Conservation (phyloP, 2,113 vertebrate species). For the Calcarius ornatus region DNA sequence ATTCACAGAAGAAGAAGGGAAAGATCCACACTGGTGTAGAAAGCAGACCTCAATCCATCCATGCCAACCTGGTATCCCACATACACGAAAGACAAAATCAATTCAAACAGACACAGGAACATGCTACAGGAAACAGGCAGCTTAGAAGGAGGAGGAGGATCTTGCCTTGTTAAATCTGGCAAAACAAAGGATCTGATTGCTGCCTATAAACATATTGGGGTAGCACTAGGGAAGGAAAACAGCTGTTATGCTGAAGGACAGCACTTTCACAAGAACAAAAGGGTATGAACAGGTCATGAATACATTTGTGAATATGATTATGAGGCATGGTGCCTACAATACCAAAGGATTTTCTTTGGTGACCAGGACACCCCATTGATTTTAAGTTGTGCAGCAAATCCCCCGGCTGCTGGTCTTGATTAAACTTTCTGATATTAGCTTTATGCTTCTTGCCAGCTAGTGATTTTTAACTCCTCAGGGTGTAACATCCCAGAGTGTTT, state of each 20-base stretch:
- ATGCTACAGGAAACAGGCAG: neutral
- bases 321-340: neutral
- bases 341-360: neutral
- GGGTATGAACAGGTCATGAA: slow-evolving; percentile 3
- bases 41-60: neutral
- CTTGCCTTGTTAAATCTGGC: neutral
- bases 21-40: neutral
- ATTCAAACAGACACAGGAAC: neutral
- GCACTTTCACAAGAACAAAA: slow-evolving; percentile 42
- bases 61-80: neutral
- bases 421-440: slow-evolving; percentile 1
- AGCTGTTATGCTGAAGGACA: slow-evolving; percentile 45
- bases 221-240: slow-evolving; percentile 36
- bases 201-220: slow-evolving; percentile 1
- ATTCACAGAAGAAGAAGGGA: neutral
- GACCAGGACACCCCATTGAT: neutral
- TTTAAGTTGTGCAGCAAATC: neutral
- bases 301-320: slow-evolving; percentile 33
- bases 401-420: neutral
- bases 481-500: neutral
- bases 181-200: slow-evolving; percentile 50
- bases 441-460: neutral
- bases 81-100: neutral
- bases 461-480: neutral
- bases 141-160: neutral